phyloP scores from a whole-genome alignment of 2,888 invertebrate species.

The Patella ulyssiponensis region DNA sequence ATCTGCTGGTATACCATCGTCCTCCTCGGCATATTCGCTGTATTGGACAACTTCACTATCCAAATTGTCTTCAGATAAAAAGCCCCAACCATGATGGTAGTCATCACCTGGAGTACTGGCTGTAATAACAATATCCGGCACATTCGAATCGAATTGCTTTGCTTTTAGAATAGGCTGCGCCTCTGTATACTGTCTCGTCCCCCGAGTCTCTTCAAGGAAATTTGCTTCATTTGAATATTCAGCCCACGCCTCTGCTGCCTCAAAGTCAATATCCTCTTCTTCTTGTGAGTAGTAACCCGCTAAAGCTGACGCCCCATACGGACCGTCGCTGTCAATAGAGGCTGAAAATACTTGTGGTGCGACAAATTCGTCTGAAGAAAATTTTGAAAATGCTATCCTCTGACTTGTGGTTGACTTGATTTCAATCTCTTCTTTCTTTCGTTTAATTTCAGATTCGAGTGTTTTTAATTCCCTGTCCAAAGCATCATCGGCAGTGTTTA shows the following conservation, averaged over 20 bases:
- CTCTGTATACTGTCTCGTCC: not conserved
- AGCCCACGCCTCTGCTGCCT: not conserved
- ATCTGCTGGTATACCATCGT: not conserved
- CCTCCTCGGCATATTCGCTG: not conserved
- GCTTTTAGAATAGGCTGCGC: not conserved
- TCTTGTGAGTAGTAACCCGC: not conserved
- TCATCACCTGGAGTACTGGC: not conserved
- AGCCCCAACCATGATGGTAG: not conserved
- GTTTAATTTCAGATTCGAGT: no score
- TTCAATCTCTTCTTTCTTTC: no score
- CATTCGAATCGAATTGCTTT: not conserved
- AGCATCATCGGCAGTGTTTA: no score
- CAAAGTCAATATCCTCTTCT: constrained; percentile 2
- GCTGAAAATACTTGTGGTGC: constrained; percentile 4
- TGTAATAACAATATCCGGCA: constrained; percentile 1
- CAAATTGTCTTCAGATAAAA: not conserved
- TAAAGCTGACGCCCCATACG: not conserved
- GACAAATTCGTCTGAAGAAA: not conserved
- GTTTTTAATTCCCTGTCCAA: no score
- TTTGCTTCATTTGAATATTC: not conserved
- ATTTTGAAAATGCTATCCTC: not conserved
- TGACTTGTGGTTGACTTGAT: no score
- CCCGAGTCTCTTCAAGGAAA: not conserved
- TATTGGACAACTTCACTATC: not conserved
- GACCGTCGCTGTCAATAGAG: not conserved